These are phyloP conservation scores for Zaprionus lachaisei DNA, from an alignment of 1,140 invertebrate genomes.

Conservation along the genomic window DNA sequence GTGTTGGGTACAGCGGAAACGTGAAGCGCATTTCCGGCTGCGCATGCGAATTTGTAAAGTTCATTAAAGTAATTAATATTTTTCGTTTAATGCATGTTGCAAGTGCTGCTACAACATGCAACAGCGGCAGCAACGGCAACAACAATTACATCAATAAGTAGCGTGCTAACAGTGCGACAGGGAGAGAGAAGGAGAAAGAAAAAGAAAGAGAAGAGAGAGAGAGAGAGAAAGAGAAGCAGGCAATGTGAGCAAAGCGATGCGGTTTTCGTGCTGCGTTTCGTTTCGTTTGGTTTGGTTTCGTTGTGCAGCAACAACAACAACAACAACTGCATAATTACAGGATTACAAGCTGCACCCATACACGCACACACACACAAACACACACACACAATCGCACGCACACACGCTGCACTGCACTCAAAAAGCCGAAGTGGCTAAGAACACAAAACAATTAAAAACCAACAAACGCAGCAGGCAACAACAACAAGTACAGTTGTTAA, in stretches of 20 bases:
- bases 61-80: slow-evolving; percentile 83
- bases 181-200: neutral
- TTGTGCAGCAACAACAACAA: slow-evolving; percentile 49
- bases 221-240: neutral
- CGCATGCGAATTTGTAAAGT: slow-evolving; percentile 81
- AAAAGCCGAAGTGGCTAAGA: slow-evolving; percentile 81
- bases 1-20: slow-evolving; percentile 59
- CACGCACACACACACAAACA: slow-evolving; percentile 38
- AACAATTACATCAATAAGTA: slow-evolving; percentile 81
- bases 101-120: slow-evolving; percentile 69
- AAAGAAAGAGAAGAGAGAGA: neutral
- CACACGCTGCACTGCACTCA: slow-evolving; percentile 70
- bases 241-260: neutral
- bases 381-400: slow-evolving; percentile 22
- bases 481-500: slow-evolving; percentile 34
- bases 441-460: slow-evolving; percentile 81
- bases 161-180: slow-evolving; percentile 39
- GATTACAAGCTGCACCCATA: slow-evolving; percentile 75
- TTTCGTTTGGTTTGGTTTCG: slow-evolving; percentile 51
- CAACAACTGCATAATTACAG: slow-evolving; percentile 78
- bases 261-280: slow-evolving; percentile 44
- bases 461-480: slow-evolving; percentile 64
- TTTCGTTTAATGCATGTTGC: slow-evolving; percentile 66
- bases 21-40: slow-evolving; percentile 78
- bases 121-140: slow-evolving; percentile 43